Percentiles rank a stretch among this genome's conserved stretches.
Conservation (phyloP, 2,797 vertebrate species). For the Phoxinus dragarum region DNA sequence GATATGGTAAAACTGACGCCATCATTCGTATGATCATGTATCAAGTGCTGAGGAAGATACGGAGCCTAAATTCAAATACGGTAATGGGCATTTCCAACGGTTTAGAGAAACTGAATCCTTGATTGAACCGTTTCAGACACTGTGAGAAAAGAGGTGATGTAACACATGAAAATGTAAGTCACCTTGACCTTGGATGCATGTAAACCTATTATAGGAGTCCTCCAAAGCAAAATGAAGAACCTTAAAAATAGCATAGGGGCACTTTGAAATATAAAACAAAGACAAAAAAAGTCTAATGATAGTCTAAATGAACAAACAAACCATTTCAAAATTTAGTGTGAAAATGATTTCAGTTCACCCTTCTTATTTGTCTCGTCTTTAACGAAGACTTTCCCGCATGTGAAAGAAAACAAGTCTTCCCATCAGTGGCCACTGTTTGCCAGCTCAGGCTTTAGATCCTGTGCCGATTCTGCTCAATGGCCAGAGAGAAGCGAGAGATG, state of each 20-base stretch:
- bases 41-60: too few relatives aligned
- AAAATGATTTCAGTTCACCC: not conserved
- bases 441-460: constrained; percentile 10
- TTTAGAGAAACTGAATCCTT: not conserved
- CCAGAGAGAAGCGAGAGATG: constrained; percentile 47
- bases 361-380: not conserved
- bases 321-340: not conserved
- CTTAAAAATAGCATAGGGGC: not conserved
- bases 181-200: not conserved
- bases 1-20: too few relatives aligned
- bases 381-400: not conserved
- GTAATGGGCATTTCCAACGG: too few relatives aligned
- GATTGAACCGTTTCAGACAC: not conserved
- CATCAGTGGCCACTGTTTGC: constrained; percentile 16
- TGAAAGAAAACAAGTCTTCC: not conserved
- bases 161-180: not conserved
- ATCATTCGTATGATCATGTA: too few relatives aligned
- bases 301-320: not conserved
- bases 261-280: not conserved
- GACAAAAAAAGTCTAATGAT: not conserved
- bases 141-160: not conserved
- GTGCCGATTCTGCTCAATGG: constrained; percentile 23
- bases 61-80: too few relatives aligned
- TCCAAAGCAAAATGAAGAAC: not conserved
- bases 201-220: not conserved